Conservation (phyloP, 1,140 invertebrate genomes). For the Nymphalis io region DNA sequence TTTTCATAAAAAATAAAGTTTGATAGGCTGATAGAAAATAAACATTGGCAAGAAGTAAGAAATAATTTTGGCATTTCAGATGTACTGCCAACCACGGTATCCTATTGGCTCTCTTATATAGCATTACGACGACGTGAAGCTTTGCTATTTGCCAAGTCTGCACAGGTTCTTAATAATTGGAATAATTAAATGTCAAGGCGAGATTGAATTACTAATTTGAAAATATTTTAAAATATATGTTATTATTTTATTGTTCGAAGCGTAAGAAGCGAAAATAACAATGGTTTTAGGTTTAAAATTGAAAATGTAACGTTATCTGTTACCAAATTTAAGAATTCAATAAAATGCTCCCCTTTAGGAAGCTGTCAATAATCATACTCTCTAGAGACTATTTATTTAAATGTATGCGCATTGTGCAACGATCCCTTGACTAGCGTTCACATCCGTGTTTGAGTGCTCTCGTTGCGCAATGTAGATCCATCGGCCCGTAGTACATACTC, state of each 20-base stretch:
- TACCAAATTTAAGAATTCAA: neutral
- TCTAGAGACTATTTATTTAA: constrained; percentile 34
- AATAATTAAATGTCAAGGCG: neutral
- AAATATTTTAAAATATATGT: neutral
- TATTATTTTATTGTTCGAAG: neutral
- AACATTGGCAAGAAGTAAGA: neutral
- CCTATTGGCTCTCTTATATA: neutral
- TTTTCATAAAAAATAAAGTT: neutral
- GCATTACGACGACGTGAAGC: neutral
- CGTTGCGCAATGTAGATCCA: constrained; percentile 54
- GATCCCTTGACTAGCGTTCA: constrained; percentile 45
- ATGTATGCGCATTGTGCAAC: constrained; percentile 50
- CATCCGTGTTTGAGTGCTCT: constrained; percentile 48
- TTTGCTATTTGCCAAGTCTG: neutral
- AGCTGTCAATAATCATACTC: constrained; percentile 27
- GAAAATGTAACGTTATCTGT: neutral
- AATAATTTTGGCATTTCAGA: neutral
- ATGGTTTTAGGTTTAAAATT: too few species aligned
- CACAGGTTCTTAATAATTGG: too few species aligned
- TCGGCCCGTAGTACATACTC: constrained; percentile 39
- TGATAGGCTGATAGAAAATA: neutral
- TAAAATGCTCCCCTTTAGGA: constrained; percentile 8
- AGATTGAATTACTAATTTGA: neutral
- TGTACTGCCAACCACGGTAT: neutral
- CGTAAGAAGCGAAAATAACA: too few species aligned